Evolutionary conservation across 2,888 invertebrate species (phyloP).

Genomic region (Phragmatobia fuliginosa): DNA sequence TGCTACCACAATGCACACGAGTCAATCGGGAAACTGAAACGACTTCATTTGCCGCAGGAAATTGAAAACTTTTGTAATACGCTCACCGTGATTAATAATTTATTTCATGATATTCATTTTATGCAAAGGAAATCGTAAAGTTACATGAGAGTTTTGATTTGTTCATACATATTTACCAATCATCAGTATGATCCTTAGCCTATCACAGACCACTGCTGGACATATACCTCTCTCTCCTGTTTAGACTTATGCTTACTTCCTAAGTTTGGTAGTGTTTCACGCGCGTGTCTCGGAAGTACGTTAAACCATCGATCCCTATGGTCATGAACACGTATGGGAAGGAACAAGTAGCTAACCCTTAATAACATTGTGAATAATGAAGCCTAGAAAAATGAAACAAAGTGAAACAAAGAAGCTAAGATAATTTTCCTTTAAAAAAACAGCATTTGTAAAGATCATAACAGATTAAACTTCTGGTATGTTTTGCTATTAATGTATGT

Average conservation of each 20-base stretch:
- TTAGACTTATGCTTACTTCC: too few species aligned
- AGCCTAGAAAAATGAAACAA: too few species aligned
- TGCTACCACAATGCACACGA: conserved; percentile 14
- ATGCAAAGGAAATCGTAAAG: conserved; percentile 35
- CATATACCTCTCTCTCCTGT: too few species aligned
- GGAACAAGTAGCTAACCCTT: too few species aligned
- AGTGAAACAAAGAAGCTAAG: neutral
- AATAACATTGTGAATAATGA: too few species aligned
- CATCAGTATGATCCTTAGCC: too few species aligned
- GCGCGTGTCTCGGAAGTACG: too few species aligned
- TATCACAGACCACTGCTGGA: too few species aligned
- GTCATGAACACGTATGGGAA: too few species aligned
- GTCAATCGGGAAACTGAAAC: conserved; percentile 34
- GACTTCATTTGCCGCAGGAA: conserved; percentile 51
- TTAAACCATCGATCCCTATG: too few species aligned
- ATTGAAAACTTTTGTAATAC: conserved; percentile 48
- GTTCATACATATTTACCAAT: neutral
- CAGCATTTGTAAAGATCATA: neutral
- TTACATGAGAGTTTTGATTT: neutral
- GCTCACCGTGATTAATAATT: conserved; percentile 45
- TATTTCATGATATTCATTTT: conserved; percentile 39
- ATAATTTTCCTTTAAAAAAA: neutral
- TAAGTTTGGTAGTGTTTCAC: too few species aligned
- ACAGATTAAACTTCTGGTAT: neutral
- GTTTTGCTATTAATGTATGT: neutral